These are phyloP conservation scores for Gymnosoma rotundatum DNA, from an alignment of 2,888 invertebrate species.

Conservation along the genomic window DNA sequence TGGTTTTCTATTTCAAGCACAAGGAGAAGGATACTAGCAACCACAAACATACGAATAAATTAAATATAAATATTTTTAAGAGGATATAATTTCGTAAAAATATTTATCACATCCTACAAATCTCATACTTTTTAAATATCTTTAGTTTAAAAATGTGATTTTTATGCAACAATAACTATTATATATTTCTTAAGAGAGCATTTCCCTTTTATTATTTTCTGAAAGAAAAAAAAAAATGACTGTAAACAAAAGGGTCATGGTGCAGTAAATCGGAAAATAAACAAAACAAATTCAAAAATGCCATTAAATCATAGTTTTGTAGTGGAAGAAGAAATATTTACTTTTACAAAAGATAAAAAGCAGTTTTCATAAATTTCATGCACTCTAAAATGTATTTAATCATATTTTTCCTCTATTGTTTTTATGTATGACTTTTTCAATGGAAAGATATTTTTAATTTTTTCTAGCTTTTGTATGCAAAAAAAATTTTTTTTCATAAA, in stretches of 20 bases:
- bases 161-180: not conserved
- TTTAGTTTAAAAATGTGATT: too few species aligned
- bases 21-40: constrained; percentile 25
- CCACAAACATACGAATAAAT: too few species aligned
- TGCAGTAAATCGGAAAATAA: constrained; percentile 50
- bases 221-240: not conserved
- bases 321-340: constrained; percentile 40
- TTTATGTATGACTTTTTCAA: constrained; percentile 14
- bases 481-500: not conserved
- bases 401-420: constrained; percentile 45
- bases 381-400: constrained; percentile 68
- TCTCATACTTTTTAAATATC: too few species aligned
- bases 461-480: not conserved
- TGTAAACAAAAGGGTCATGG: constrained; percentile 51
- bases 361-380: constrained; percentile 50
- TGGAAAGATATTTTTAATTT: not conserved
- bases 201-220: constrained; percentile 4
- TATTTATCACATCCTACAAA: too few species aligned
- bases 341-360: constrained; percentile 36
- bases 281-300: constrained; percentile 31
- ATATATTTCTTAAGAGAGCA: not conserved
- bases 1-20: constrained; percentile 7
- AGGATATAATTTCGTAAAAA: too few species aligned
- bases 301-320: constrained; percentile 63
- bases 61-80: too few species aligned